Evolutionary conservation across 2,888 invertebrate species (phyloP), one percentile per base, ranked within the genome.

Genomic region (Lamellibrachia columna): DNA sequence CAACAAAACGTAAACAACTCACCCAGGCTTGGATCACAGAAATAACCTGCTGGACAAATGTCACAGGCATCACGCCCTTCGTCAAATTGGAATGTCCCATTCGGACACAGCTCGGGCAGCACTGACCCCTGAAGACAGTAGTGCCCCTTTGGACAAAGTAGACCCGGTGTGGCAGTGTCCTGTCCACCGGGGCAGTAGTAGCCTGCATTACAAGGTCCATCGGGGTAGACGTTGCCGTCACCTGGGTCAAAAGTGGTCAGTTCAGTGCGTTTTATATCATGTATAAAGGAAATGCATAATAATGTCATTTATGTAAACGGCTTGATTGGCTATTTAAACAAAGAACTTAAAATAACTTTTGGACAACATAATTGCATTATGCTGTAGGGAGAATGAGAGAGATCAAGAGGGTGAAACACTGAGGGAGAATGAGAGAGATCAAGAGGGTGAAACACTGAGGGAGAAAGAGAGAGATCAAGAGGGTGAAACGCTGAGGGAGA

Each of bases 181-280:
- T 96, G 96, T 93, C 96, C 96, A 53, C 95, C 95, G 52, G 96
- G 96, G 91, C 96, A 96, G 94, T 95, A 96, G 94, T 95, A 96
- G 7, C 96, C 96, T 53, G 95, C 94, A 15, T 94, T 92, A 94
- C 96, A 96, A 15, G 93, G 92, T 7, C 94, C 95, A 91, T 95
- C 95, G n/a, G 95, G 95, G 0, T 93, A 93, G 7, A 94, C 94
- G 92, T 96, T 95, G 15, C 95, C 96, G 90, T 95, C 93, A 92
- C 96, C 96, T 96, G 93, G 7, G 58, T 60, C 11, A 90, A 15
- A 7, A 4, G 3, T 15, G 9, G 11, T 40, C 90, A 90, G 7
- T 11, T 90, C 9, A 15, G 90, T 90, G 55, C 7, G 9, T 9
- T 55, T 55, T 55, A 55, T 55, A 55, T 55, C 55, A 55, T 55